Base-by-base conservation (phyloP, 2,113 vertebrate species). In the Bubo blakistoni region DNA sequence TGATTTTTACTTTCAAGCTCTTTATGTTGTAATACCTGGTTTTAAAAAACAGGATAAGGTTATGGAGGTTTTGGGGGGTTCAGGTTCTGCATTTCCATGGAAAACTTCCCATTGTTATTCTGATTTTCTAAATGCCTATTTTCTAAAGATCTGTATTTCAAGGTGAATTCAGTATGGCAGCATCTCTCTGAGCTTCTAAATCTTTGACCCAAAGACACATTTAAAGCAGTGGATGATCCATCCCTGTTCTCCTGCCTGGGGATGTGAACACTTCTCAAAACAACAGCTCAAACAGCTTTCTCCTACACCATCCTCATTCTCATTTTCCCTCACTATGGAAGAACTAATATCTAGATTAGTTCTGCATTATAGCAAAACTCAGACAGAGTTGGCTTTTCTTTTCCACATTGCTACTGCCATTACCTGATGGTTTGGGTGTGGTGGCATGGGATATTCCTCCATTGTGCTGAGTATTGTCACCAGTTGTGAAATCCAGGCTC, bases 401-500 rank as follows among this genome's bases (percentile, higher is more conserved):
- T 40, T 86, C 32, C 32, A 36, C 22, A 51, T 34, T 87, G 40
- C 24, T 63, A 8, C 16, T 38, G 26, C 20, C 16, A 90, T 98
- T 98, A 99, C 99, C 99, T 98, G 99, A 96, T 44, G 99, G 99
- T 86, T 99, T 99, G 63, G 99, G 98, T 8, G 98, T 98, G 71
- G 98, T 97, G 3, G 98, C 98, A 93, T 99, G 98, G 57, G 98
- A 98, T n/a, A 99, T 98, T 51, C 99, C 99, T 79, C 99, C 99
- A 40, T 99, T 99, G 97, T 99, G 99, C 59, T 98, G 98, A 86
- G 95, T 88, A 92, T 98, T 99, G 91, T 99, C 99, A 80, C 97
- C 98, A 95, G 98, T 92, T 38, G 98, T 93, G 82, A 99, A 98
- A 86, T 99, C 99, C 97, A 99, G 97, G 77, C 98, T 99, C 87